Base-by-base conservation (phyloP, 2,113 vertebrate species). In the Protobothrops flavoviridis region DNA sequence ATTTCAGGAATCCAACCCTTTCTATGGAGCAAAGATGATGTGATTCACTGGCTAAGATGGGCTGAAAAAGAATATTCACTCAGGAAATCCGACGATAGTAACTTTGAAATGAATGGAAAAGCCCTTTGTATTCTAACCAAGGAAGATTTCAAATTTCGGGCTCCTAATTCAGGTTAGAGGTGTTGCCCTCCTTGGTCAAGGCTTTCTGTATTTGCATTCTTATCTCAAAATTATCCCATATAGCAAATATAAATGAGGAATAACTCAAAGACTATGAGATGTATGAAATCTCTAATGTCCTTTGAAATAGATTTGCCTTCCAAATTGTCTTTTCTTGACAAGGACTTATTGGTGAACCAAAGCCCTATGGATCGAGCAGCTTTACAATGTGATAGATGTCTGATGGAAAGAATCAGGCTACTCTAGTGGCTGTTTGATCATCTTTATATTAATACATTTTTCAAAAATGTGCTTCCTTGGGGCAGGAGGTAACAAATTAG, bases 71-170 rank as follows among this genome's bases (percentile, higher is more conserved):
- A 99, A 94, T 99, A 98, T 95, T 98, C 98, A 0, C 98, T 99
- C 74, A 96, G 95, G 29, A 94, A 95, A 24, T 95, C 97, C 0
- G 96, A 98, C 0, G 96, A 97, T 43, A 97, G 96, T 15, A 97
- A 91, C 87, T 99, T 99, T 12, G 97, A 99, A 95, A 99, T 99
- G 99, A 99, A 99, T 0, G 98, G 99, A 85, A 98, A 98, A 92
- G 99, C 99, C 4, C 93, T 99, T 48, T 99, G 99, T 92, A 98
- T 99, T 93, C 98, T 99, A 96, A 99, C 99, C 93, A 99, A 99
- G 95, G 98, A 99, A 0, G 99, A 99, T 96, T 99, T 99, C 97
- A 98, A 98, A 92, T 94, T 97, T 48, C 98, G 99, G 55, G 98
- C 98, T n/a, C 99, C 99, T 0, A 98, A 97, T 95, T 99, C 99